A percentile compares a stretch with the other conserved stretches of the same genome.
phyloP scores from a whole-genome alignment of 2,888 invertebrate genomes.

The Epinotia demarniana region DNA sequence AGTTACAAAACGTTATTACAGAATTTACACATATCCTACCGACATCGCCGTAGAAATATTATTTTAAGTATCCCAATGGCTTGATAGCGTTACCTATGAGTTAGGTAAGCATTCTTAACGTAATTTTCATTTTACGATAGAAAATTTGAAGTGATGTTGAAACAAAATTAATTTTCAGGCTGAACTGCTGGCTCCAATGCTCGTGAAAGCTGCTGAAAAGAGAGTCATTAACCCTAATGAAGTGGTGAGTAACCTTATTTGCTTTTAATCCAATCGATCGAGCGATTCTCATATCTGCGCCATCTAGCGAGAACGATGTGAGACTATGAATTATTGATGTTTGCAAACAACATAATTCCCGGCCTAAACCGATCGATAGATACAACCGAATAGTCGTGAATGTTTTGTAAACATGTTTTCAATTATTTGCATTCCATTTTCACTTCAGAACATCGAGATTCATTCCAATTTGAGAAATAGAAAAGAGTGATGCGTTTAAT shows the following conservation, averaged over 20 bases:
- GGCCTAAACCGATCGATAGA: not conserved
- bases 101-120: too few species aligned
- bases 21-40: too few species aligned
- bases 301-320: not conserved
- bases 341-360: not conserved
- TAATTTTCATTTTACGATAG: too few species aligned
- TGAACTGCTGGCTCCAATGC: conserved; percentile 70
- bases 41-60: too few species aligned
- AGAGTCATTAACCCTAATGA: conserved; percentile 64
- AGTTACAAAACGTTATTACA: too few species aligned
- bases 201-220: conserved; percentile 74
- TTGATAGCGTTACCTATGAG: too few species aligned
- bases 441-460: not conserved
- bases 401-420: not conserved
- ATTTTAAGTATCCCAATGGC: too few species aligned
- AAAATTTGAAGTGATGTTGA: not conserved
- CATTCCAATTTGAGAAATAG: too few species aligned
- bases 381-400: not conserved
- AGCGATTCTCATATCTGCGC: not conserved
- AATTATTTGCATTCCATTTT: not conserved
- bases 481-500: not conserved
- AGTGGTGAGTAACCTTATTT: conserved; percentile 57
- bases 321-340: not conserved
- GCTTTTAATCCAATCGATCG: not conserved
- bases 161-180: conserved; percentile 58